Percentiles rank a stretch among this genome's conserved stretches.
phyloP scores from a whole-genome alignment of 2,797 vertebrate genomes.

The Poecile montanus region DNA sequence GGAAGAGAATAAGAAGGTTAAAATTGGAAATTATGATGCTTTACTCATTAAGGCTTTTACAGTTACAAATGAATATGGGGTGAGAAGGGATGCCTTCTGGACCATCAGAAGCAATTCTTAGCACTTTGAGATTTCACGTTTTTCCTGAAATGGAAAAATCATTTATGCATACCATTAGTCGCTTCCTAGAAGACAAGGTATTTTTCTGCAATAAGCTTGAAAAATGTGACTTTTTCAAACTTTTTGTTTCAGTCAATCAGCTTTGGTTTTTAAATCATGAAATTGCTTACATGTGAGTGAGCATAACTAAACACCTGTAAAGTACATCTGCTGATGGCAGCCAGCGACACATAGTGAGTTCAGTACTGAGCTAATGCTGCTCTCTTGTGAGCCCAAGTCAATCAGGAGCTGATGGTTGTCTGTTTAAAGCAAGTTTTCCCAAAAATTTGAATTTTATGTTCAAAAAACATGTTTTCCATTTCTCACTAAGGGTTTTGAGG shows the following conservation, averaged over 20 bases:
- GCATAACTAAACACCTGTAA: constrained; percentile 28
- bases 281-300: constrained; percentile 16
- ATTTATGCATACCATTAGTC: not conserved
- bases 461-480: not conserved
- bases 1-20: not conserved
- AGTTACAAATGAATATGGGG: not conserved
- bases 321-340: not conserved
- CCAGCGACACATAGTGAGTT: not conserved
- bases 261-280: constrained; percentile 43
- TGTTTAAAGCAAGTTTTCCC: not conserved
- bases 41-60: constrained; percentile 3
- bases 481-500: fast-evolving
- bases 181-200: not conserved
- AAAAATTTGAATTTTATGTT: not conserved
- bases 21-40: not conserved
- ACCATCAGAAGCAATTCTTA: constrained; percentile 18
- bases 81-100: not conserved
- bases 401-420: not conserved
- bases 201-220: constrained; percentile 18
- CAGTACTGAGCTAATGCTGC: not conserved
- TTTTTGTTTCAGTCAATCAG: constrained; percentile 33
- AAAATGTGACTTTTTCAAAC: constrained; percentile 2
- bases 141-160: constrained; percentile 15
- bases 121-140: not conserved
- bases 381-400: not conserved